Base-by-base conservation (phyloP, 30 jellyfish, hydroid and myxozoan genomes). In the Mastigias papua region DNA sequence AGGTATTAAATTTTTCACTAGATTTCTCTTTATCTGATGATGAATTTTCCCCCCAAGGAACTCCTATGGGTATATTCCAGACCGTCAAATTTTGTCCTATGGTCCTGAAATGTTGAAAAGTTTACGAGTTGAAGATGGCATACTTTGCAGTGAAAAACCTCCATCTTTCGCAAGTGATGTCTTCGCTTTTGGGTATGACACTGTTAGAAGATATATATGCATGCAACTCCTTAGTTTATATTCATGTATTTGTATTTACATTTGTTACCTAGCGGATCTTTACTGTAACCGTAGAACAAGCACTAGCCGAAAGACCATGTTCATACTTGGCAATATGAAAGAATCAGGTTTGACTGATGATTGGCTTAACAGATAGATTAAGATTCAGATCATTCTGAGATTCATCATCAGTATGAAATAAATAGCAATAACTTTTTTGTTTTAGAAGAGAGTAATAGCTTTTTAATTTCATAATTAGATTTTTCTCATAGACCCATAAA, bases 101-200 rank as follows among this genome's bases (percentile, higher is more conserved):
- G 78, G 96, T 61, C 98, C 98, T 11, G 96, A 91, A 48, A 64
- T 63, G 23, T 74, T 91, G 98, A 64, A 62, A 20, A 33, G 85
- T 15, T 61, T 91, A n/a, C 75, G 86, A 34, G 69, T 84, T 26
- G 54, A 75, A 50, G 96, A 85, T 23, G 66, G 74, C 25, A 73
- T 46, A 48, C 35, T 84, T 25, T 57, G 71, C 35, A 31, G 93
- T 27, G 80, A 69, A 17, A 73, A 79, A 42, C 33, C 81, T 17
- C 74, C 92, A 7, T 32, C 96, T 22, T 29, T 46, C 29, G 73
- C 92, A 46, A 67, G 91, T 17, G 98, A 91, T 54, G 88, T 91
- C 20, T 91, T 31, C 64, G 96, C 98, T 21, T 91, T 74, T 76
- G 98, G 98, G 98, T 91, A 73, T 31, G 95, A 21, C 1, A 7